Conservation (phyloP, 2,888 invertebrate species). For the Acanthosepion esculentum region DNA sequence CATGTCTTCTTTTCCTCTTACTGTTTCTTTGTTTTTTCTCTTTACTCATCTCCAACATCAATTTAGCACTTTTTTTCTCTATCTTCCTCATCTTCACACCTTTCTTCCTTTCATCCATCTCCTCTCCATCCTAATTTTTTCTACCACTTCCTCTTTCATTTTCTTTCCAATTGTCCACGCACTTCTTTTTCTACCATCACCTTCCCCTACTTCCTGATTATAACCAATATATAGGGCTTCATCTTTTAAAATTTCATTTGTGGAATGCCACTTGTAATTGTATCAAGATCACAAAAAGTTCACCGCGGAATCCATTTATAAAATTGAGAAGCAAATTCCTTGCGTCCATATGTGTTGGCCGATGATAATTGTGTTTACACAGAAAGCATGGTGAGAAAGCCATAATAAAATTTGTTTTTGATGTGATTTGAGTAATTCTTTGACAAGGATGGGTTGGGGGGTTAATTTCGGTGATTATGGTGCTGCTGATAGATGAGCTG, state of each 20-base stretch:
- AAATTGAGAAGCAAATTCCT: constrained; percentile 22
- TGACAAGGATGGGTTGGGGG: constrained; percentile 33
- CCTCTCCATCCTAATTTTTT: background rate
- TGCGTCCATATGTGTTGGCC: constrained; percentile 6
- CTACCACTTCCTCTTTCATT: background rate
- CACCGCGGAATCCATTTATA: background rate
- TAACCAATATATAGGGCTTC: constrained; percentile 33
- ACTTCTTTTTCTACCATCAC: background rate
- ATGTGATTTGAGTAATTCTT: constrained; percentile 33
- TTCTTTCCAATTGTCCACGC: background rate
- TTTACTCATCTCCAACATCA: background rate
- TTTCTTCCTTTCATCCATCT: background rate
- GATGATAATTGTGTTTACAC: constrained; percentile 33
- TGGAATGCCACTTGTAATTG: constrained; percentile 33
- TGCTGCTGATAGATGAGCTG: background rate
- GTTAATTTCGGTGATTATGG: constrained; percentile 3
- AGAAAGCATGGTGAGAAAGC: constrained; percentile 1
- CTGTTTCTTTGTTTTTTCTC: background rate
- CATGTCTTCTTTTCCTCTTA: background rate
- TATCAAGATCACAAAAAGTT: constrained; percentile 33
- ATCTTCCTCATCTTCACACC: background rate
- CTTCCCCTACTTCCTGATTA: background rate
- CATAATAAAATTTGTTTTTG: constrained; percentile 10
- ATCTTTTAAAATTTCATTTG: constrained; percentile 33
- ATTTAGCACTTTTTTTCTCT: background rate